Evolutionary conservation across 2,888 invertebrate species (phyloP), one percentile per base, ranked within the genome.

Genomic region (Drosophila helvetica): DNA sequence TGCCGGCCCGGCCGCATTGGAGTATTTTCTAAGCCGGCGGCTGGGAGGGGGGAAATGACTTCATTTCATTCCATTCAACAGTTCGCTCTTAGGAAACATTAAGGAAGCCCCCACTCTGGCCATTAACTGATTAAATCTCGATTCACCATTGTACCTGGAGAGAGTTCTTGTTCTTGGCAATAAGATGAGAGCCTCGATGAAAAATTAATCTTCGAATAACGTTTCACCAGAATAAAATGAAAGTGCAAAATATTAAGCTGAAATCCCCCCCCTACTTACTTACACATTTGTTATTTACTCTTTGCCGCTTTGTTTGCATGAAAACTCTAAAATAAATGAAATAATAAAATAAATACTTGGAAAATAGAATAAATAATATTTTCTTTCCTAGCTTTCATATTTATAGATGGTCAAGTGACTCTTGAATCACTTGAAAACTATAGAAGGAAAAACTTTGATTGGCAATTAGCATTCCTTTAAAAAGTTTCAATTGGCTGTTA

Each of bases 1-100:
- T 84, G 80, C 79, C 75, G 61, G 27, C 50, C 42, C 74, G 61
- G 19, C 48, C 42, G 48, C 63, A 66, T 53, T 64, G 47, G 52
- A 46, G 42, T 43, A 61, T 51, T 56, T 65, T 58, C 58, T 47
- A 17, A 10, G 48, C 48, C 42, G 58, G 45, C 19, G 27, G 33
- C 48, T 45, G 18, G 15, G 15, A 2, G 3, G 19, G 43, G 15
- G 3, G 15, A 15, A 12, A 38, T 15, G 38, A 15, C 38, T 38
- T 38, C 38, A 15, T 47, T 57, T 33, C 4, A 47, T 47, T 57
- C 47, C 4, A 47, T 47, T 57, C 47, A 52, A 19, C 45, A 43
- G 54, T 33, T 62, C 43, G 54, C 65, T 43, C 63, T 54, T 25
- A 25, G 43, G 42, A 12, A 54, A 22, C 25, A 6, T 15, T 12